A percentile compares a stretch with the other conserved stretches of the same genome.
These are phyloP conservation scores for Streptopelia turtur DNA, from an alignment of 2,797 vertebrate genomes.

Conservation along the genomic window DNA sequence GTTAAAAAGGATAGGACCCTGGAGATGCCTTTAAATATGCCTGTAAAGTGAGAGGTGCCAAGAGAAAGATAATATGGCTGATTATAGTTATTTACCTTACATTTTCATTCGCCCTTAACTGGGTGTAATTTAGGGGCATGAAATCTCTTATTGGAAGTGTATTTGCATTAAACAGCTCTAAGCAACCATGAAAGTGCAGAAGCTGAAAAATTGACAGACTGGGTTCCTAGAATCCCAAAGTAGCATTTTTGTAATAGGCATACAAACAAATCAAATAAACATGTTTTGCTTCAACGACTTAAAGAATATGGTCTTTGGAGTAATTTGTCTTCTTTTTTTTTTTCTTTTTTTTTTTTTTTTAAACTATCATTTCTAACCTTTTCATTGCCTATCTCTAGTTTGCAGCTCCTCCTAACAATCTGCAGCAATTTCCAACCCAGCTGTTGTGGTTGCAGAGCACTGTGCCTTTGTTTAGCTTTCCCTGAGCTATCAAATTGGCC, in stretches of 20 bases:
- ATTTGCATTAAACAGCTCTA: conserved; percentile 87
- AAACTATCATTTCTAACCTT: conserved; percentile 81
- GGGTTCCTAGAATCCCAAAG: conserved; percentile 84
- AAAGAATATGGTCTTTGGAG: conserved; percentile 83
- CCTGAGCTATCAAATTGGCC: conserved; percentile 64
- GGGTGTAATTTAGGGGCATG: conserved; percentile 87
- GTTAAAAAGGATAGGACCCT: conserved; percentile 84
- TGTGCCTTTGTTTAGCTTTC: conserved; percentile 72
- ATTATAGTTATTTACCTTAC: conserved; percentile 89
- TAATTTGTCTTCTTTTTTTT: conserved; percentile 76
- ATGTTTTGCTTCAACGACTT: conserved; percentile 84
- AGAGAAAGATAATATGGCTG: conserved; percentile 86
- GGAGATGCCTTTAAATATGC: conserved; percentile 85
- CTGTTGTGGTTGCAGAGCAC: conserved; percentile 63
- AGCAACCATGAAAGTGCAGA: conserved; percentile 85
- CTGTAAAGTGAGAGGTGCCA: conserved; percentile 85
- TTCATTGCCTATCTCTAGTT: conserved; percentile 76
- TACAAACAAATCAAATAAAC: conserved; percentile 88
- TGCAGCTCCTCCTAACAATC: conserved; percentile 78
- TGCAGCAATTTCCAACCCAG: conserved; percentile 76
- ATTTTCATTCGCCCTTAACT: conserved; percentile 87
- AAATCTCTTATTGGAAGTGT: conserved; percentile 87
- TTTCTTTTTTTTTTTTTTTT: neutral
- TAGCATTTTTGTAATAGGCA: conserved; percentile 85
- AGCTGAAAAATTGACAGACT: conserved; percentile 85